Evolutionary conservation across 2,113 vertebrate species (phyloP).

Genomic region (Camelus bactrianus): DNA sequence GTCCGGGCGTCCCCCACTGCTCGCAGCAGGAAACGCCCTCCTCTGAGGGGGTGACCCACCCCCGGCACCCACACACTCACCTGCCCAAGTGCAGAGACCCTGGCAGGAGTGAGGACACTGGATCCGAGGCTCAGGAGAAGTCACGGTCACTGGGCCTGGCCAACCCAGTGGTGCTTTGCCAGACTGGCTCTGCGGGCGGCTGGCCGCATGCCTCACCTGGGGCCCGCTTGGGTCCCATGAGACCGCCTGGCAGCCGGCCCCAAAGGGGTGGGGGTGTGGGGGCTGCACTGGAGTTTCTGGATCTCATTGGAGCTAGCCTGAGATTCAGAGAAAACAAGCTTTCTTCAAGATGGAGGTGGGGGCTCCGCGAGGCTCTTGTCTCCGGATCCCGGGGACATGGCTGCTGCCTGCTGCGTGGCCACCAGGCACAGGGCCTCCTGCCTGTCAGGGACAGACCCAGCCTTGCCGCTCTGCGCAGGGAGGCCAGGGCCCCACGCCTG

Average conservation of each 20-base stretch:
- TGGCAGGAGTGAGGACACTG: background rate
- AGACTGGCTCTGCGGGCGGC: background rate
- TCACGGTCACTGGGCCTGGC: fast-evolving
- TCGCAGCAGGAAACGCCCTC: background rate
- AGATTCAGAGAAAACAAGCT: background rate
- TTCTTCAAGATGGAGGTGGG: background rate
- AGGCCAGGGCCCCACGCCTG: background rate
- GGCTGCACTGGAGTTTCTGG: background rate
- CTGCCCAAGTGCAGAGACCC: background rate
- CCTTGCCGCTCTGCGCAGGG: background rate
- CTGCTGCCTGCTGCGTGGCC: fast-evolving
- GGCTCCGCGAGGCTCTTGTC: background rate
- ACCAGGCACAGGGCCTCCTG: fast-evolving
- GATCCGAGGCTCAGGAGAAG: background rate
- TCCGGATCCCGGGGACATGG: background rate
- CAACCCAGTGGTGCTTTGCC: background rate
- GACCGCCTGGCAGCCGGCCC: too few species aligned
- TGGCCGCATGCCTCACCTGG: too few species aligned
- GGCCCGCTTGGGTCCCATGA: fast-evolving
- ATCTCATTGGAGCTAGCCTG: background rate
- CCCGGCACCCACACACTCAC: background rate
- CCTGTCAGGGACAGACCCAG: fast-evolving
- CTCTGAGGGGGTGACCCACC: background rate
- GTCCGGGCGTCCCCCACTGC: fast-evolving
- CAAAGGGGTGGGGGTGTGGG: fast-evolving